Conservation (phyloP, 2,797 vertebrate genomes). For the Spheniscus humboldti region DNA sequence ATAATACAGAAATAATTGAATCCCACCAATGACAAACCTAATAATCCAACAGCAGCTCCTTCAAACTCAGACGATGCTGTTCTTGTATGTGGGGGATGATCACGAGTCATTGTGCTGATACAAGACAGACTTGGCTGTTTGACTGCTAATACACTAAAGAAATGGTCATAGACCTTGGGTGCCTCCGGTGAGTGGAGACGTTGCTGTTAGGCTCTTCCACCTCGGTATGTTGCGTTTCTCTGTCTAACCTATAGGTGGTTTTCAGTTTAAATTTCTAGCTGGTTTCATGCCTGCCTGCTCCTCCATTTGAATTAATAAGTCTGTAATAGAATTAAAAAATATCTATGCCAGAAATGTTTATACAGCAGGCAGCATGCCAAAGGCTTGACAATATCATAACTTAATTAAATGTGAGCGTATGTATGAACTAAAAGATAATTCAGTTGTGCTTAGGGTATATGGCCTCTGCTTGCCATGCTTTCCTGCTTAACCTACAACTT, state of each 20-base stretch:
- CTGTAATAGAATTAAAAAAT: conserved; percentile 25
- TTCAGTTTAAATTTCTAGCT: background rate
- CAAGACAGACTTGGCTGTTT: background rate
- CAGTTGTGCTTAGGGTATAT: background rate
- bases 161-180: background rate
- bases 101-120: background rate
- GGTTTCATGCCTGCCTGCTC: background rate
- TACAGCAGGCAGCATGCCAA: conserved; percentile 30
- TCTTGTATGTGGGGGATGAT: background rate
- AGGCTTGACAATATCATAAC: conserved; percentile 16
- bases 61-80: background rate
- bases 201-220: background rate
- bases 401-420: background rate
- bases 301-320: background rate
- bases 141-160: background rate
- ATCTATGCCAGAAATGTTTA: conserved; percentile 30
- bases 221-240: background rate
- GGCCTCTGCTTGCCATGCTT: background rate
- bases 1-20: conserved; percentile 42
- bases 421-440: conserved; percentile 20
- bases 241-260: background rate
- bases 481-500: background rate
- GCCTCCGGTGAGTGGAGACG: background rate
- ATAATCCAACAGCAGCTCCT: conserved; percentile 21
- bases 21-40: conserved; percentile 22